These are phyloP conservation scores for Choreutis nemorana DNA, from an alignment of 2,888 invertebrate genomes.

Conservation along the genomic window DNA sequence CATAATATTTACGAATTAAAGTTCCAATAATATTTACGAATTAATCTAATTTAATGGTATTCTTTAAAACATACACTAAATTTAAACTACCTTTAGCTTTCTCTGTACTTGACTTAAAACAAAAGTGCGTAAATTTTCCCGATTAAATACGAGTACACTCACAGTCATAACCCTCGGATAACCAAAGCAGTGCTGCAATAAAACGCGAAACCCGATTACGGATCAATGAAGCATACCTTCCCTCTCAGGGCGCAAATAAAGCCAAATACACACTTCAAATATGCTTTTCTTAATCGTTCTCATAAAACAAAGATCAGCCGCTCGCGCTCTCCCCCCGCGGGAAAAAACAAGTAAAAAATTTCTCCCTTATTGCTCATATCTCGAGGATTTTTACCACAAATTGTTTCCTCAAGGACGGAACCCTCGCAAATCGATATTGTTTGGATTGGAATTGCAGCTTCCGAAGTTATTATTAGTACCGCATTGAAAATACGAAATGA, in stretches of 20 bases:
- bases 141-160: too few relatives aligned
- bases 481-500: slow-evolving; percentile 34
- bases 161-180: slow-evolving; percentile 44
- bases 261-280: slow-evolving; percentile 64
- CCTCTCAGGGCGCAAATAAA: slow-evolving; percentile 61
- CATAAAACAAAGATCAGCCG: slow-evolving; percentile 65
- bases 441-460: slow-evolving; percentile 36
- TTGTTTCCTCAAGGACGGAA: slow-evolving; percentile 39
- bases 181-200: slow-evolving; percentile 39
- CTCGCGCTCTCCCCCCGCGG: slow-evolving; percentile 45
- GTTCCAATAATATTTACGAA: too few relatives aligned
- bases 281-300: slow-evolving; percentile 68
- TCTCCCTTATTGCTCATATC: slow-evolving; percentile 51
- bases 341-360: slow-evolving; percentile 43
- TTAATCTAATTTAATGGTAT: too few relatives aligned
- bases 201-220: slow-evolving; percentile 63
- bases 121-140: too few relatives aligned
- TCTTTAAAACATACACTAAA: too few relatives aligned
- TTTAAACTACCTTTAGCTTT: too few relatives aligned
- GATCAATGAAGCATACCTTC: slow-evolving; percentile 62
- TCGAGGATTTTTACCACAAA: slow-evolving; percentile 51
- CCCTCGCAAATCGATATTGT: slow-evolving; percentile 47
- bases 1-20: too few relatives aligned
- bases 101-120: too few relatives aligned
- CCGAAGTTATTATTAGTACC: slow-evolving; percentile 40